Conservation (phyloP, 2,888 invertebrate species). For the Rhorus exstirpatorius region DNA sequence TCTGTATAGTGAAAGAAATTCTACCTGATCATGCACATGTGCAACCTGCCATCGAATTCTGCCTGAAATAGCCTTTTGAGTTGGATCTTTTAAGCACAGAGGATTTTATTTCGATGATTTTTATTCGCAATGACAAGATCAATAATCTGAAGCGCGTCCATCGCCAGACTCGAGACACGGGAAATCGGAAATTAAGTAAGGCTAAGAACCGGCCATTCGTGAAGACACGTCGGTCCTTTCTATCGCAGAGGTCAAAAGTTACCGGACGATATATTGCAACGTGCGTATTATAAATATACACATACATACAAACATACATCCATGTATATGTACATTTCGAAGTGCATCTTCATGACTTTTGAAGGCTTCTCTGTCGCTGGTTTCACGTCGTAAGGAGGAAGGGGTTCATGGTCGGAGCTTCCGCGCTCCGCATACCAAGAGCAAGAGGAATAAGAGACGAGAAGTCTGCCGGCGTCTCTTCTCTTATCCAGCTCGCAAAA, state of each 20-base stretch:
- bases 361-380: slow-evolving; percentile 40
- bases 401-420: slow-evolving; percentile 63
- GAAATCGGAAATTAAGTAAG: slow-evolving; percentile 76
- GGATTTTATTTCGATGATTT: slow-evolving; percentile 22
- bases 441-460: slow-evolving; percentile 62
- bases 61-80: not conserved
- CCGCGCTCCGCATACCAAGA: slow-evolving; percentile 73
- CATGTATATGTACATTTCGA: too few species aligned
- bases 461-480: slow-evolving; percentile 64
- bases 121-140: slow-evolving; percentile 13
- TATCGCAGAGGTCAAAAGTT: slow-evolving; percentile 63
- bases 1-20: not conserved
- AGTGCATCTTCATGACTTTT: slow-evolving; percentile 48
- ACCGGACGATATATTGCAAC: slow-evolving; percentile 51
- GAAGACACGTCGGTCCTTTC: slow-evolving; percentile 38
- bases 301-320: too few species aligned
- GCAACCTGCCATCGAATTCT: slow-evolving; percentile 8
- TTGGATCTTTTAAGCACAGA: not conserved
- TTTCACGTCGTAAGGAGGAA: slow-evolving; percentile 51
- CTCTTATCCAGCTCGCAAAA: slow-evolving; percentile 74
- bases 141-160: slow-evolving; percentile 47
- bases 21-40: not conserved
- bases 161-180: slow-evolving; percentile 65
- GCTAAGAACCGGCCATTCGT: slow-evolving; percentile 63
- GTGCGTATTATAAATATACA: not conserved